Conservation (phyloP, 2,797 vertebrate genomes). For the Xiphophorus birchmanni region DNA sequence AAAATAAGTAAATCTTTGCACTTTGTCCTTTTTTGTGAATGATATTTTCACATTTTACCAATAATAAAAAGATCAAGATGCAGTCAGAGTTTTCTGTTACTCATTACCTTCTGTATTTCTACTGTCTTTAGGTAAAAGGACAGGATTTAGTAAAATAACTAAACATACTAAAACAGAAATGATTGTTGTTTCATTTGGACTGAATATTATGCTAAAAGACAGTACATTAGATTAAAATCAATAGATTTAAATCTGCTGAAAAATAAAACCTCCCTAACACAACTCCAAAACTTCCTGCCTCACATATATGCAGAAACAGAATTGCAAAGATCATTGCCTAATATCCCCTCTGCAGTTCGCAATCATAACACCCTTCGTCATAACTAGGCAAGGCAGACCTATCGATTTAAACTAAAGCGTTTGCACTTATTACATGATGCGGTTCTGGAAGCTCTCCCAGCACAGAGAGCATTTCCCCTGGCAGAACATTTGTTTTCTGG, state of each 20-base stretch:
- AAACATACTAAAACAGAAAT: not conserved
- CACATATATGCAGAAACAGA: not conserved
- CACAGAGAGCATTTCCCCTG: constrained; percentile 39
- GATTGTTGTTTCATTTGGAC: not conserved
- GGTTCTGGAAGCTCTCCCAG: constrained; percentile 27
- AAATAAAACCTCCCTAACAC: not conserved
- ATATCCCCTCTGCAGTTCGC: not conserved
- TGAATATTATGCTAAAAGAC: not conserved
- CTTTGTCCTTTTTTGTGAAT: not conserved
- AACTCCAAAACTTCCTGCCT: not conserved
- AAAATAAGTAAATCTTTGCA: constrained; percentile 16
- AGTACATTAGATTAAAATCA: not conserved
- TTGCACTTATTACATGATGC: constrained; percentile 58
- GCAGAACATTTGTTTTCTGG: constrained; percentile 32
- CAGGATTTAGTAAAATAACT: not conserved
- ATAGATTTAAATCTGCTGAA: not conserved
- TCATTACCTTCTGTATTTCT: not conserved
- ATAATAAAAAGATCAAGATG: not conserved
- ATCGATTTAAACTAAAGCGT: constrained; percentile 25
- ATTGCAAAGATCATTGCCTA: not conserved
- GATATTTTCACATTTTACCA: not conserved
- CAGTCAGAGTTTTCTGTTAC: not conserved
- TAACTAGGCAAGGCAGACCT: not conserved
- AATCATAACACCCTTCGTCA: not conserved
- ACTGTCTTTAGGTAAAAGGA: not conserved